These are phyloP conservation scores for Cromileptes altivelis DNA, from an alignment of 2,113 vertebrate genomes.

Conservation along the genomic window DNA sequence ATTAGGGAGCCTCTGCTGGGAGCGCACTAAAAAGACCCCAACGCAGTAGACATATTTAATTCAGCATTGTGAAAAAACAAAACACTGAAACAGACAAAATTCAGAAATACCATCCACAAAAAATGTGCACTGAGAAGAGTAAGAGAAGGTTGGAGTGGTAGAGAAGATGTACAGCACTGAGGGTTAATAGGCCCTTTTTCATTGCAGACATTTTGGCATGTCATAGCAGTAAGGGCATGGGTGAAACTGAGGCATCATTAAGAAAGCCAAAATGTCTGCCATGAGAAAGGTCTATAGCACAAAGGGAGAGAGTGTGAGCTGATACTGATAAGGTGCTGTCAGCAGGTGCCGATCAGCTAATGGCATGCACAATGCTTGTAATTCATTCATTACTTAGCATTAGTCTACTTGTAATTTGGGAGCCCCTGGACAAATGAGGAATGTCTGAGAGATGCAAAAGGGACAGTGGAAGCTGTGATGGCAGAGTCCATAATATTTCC, in stretches of 20 bases:
- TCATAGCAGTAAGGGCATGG: background rate
- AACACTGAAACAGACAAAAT: slow-evolving; percentile 23
- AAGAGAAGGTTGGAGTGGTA: background rate
- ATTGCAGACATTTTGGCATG: background rate
- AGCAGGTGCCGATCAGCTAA: slow-evolving; percentile 13
- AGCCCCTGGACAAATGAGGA: background rate
- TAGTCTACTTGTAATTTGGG: background rate
- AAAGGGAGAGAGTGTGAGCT: background rate
- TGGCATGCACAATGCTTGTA: background rate
- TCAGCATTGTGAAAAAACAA: slow-evolving; percentile 25
- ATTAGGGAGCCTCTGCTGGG: slow-evolving; percentile 18
- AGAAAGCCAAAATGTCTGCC: background rate
- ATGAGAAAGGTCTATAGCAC: background rate
- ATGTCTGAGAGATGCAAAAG: background rate
- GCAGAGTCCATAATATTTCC: background rate
- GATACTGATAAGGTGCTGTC: slow-evolving; percentile 8
- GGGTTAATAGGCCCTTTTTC: background rate
- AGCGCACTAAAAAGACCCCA: slow-evolving; percentile 25
- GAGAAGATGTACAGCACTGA: background rate
- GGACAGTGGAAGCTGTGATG: background rate
- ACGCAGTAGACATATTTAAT: slow-evolving; percentile 29
- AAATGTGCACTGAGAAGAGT: background rate
- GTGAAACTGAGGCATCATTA: background rate
- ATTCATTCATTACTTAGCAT: slow-evolving; percentile 5
- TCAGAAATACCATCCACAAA: slow-evolving; percentile 28